A percentile compares a stretch with the other conserved stretches of the same genome.
These are phyloP conservation scores for Cygnus olor DNA, from an alignment of 2,797 vertebrate genomes.

Conservation along the genomic window DNA sequence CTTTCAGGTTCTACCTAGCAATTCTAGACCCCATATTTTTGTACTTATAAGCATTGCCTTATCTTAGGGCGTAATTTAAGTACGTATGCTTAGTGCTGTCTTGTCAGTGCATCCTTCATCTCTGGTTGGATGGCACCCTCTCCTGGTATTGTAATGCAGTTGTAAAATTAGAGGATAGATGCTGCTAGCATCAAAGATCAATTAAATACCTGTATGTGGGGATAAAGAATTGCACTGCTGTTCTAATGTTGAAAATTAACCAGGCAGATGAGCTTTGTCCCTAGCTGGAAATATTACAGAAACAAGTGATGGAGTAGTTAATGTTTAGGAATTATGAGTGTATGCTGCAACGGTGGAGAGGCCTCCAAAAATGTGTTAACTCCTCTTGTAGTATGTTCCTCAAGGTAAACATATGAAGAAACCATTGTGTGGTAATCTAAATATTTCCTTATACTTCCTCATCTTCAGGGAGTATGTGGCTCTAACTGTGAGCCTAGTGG, in stretches of 20 bases:
- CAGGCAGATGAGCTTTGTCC: neutral
- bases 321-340: neutral
- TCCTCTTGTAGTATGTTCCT: neutral
- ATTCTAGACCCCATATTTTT: neutral
- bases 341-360: neutral
- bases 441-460: neutral
- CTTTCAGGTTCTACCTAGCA: fast-evolving
- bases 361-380: neutral
- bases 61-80: neutral
- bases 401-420: neutral
- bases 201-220: neutral
- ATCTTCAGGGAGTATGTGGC: neutral
- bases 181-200: neutral
- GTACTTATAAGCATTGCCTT: neutral
- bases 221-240: neutral
- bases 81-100: neutral
- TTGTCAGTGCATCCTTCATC: neutral
- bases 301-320: neutral
- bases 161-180: neutral
- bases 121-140: neutral
- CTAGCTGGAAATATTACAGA: neutral
- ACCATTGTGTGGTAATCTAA: neutral
- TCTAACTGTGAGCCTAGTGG: neutral
- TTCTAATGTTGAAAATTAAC: neutral
- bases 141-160: neutral